Evolutionary conservation across 2,797 vertebrate genomes (phyloP).

Genomic region (Eleutherodactylus coqui): DNA sequence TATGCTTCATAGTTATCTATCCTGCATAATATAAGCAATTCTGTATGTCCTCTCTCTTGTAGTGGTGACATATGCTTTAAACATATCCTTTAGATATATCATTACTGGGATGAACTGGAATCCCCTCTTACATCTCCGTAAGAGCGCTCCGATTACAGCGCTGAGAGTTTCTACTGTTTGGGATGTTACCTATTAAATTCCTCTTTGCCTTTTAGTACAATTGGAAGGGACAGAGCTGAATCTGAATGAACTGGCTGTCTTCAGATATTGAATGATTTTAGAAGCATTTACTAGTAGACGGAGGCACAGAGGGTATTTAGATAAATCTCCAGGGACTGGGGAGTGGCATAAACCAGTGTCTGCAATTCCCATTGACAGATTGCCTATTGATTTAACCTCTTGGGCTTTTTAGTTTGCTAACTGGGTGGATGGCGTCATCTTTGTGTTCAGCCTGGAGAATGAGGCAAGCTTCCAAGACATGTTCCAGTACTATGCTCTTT

Average conservation of each 20-base stretch:
- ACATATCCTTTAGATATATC: not conserved
- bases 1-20: not conserved
- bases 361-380: slow-evolving; percentile 19
- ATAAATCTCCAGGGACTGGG: not conserved
- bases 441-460: slow-evolving; percentile 95
- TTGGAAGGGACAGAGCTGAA: not conserved
- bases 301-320: not conserved
- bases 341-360: slow-evolving; percentile 9
- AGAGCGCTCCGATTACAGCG: not conserved
- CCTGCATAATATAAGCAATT: not conserved
- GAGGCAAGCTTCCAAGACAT: slow-evolving; percentile 92
- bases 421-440: slow-evolving; percentile 92
- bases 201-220: not conserved
- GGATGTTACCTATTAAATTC: slow-evolving; percentile 5
- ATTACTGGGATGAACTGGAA: not conserved
- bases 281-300: slow-evolving; percentile 21
- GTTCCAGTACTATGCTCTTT: slow-evolving; percentile 82
- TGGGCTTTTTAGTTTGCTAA: slow-evolving; percentile 83
- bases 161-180: not conserved
- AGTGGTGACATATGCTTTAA: slow-evolving; percentile 14
- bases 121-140: not conserved
- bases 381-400: slow-evolving; percentile 50
- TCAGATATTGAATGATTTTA: not conserved
- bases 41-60: not conserved
- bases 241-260: not conserved